phyloP scores from a whole-genome alignment of 2,797 vertebrate species.

The Chrysocyon brachyurus region DNA sequence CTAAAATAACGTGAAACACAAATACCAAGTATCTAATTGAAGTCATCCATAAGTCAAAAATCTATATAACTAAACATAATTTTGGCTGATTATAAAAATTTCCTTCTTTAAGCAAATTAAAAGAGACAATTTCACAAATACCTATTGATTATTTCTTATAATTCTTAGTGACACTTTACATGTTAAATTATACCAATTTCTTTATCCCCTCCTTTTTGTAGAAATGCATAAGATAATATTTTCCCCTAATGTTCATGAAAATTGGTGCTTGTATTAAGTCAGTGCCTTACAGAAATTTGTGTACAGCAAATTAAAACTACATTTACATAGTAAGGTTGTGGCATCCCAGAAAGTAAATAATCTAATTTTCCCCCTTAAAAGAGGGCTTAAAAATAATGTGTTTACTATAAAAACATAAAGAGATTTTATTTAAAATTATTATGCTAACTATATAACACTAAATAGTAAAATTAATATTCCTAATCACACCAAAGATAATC shows the following conservation, averaged over 20 bases:
- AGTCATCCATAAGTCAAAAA: neutral
- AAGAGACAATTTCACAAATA: constrained; percentile 36
- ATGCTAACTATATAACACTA: neutral
- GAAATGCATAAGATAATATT: neutral
- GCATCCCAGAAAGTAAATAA: constrained; percentile 9
- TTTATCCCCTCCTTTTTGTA: neutral
- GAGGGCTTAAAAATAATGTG: neutral
- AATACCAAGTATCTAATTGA: neutral
- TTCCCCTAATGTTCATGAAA: neutral
- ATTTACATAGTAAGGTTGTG: neutral
- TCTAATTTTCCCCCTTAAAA: neutral
- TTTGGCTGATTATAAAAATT: neutral
- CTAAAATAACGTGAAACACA: constrained; percentile 16
- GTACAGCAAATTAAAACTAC: neutral
- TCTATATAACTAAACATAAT: neutral
- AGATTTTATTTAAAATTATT: neutral
- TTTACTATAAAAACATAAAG: neutral
- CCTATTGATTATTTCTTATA: neutral
- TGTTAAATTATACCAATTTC: neutral
- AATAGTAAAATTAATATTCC: neutral
- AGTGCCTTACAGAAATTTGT: neutral
- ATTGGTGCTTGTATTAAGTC: neutral
- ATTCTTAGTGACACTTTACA: neutral
- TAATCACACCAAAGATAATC: neutral
- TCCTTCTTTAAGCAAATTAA: neutral